Base-by-base conservation (phyloP, 2,797 vertebrate species). In the Sebastolobus altivelis region DNA sequence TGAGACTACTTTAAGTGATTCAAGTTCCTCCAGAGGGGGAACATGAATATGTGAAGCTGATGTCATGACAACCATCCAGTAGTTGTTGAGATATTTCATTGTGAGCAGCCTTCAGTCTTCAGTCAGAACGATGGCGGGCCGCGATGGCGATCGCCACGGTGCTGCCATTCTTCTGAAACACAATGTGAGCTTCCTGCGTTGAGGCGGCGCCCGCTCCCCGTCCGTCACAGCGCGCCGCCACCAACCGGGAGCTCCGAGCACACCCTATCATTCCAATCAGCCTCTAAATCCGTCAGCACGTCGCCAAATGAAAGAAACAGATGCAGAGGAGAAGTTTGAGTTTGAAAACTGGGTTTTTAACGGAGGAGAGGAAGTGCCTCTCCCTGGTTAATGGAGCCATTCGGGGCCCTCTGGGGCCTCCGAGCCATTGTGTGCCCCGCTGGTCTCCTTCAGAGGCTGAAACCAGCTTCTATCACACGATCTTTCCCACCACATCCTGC, bases 161-260 rank as follows among this genome's bases (percentile, higher is more conserved):
- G 77, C 72, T 61, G 76, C 82, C 75, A 89, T 89, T 91, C 84
- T 89, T 83, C 6, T 69, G 7, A 10, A 83, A 85, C 82, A 89
- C 86, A 89, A 89, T 88, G 84, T 80, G 33, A 20, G 40, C 82
- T 89, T 91, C 89, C 89, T 91, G 81, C 60, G 10, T 68, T 27
- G 70, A 77, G 68, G 81, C 71, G 33, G 60, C 18, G 14, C n/a
- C n/a, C 35, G 18, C 46, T 33, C 40, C 52, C 66, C 10, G 14
- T 71, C 84, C 10, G 60, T 73, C 69, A 29, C 79, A 60, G 43
- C 16, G 43, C 43, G 31, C 70, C 69, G 31, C 43, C 13, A 1
- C 40, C 1, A 3, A 46, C 58, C 5, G 8, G 61, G 52, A 75
- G 56, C 69, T 5, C 2, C 63, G 0, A 18, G 35, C 52, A 22